Percentiles rank a stretch among this genome's conserved stretches.
Evolutionary conservation across 2,113 vertebrate species (phyloP).

Genomic region (Corvus hawaiiensis): DNA sequence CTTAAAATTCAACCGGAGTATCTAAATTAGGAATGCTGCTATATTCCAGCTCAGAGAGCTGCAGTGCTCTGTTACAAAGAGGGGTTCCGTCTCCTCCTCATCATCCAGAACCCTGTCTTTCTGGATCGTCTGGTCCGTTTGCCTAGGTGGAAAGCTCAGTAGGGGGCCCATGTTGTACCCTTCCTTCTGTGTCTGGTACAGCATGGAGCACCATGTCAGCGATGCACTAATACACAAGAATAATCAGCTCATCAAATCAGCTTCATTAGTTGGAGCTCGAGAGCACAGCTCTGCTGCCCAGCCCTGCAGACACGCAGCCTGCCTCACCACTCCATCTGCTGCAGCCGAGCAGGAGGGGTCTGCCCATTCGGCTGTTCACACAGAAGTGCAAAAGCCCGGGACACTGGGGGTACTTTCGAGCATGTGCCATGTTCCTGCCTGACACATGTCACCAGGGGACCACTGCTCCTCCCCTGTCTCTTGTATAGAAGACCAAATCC

Average conservation of each 20-base stretch:
- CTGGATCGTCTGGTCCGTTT: background rate
- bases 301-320: constrained; percentile 51
- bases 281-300: constrained; percentile 45
- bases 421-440: constrained; percentile 31
- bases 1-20: constrained; percentile 66
- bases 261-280: constrained; percentile 52
- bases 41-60: constrained; percentile 60
- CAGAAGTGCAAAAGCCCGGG: constrained; percentile 19
- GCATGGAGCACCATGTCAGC: constrained; percentile 25
- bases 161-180: background rate
- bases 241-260: constrained; percentile 66
- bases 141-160: constrained; percentile 1
- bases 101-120: background rate
- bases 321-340: constrained; percentile 61
- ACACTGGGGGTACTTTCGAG: background rate
- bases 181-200: constrained; percentile 32
- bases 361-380: constrained; percentile 23
- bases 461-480: background rate
- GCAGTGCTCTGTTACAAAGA: constrained; percentile 52
- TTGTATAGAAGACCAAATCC: background rate
- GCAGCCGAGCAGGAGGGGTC: constrained; percentile 46
- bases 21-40: constrained; percentile 66
- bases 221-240: constrained; percentile 56
- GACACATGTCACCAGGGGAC: constrained; percentile 18
- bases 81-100: background rate